A percentile compares a stretch with the other conserved stretches of the same genome.
phyloP scores from a whole-genome alignment of 2,888 invertebrate species.

The Hydrotaea cyrtoneurina region DNA sequence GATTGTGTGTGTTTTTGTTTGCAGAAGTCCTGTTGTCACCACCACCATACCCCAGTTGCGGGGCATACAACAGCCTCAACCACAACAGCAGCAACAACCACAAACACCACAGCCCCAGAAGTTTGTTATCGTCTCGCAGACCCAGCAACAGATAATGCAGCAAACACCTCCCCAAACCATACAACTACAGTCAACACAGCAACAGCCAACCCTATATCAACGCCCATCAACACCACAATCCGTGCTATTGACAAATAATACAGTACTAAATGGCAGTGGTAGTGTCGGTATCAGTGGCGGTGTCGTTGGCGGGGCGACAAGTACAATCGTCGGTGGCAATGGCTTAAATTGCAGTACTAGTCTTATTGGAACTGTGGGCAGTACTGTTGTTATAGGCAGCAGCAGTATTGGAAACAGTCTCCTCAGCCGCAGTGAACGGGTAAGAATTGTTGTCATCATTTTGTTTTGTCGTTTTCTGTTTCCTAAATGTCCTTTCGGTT shows the following conservation, averaged over 20 bases:
- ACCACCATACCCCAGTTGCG: constrained; percentile 76
- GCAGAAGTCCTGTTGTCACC: constrained; percentile 76
- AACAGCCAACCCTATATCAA: constrained; percentile 67
- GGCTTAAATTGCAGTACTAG: constrained; percentile 48
- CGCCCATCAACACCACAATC: constrained; percentile 74
- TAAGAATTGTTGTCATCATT: constrained; percentile 49
- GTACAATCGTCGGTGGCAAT: constrained; percentile 41
- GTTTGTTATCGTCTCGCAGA: constrained; percentile 78
- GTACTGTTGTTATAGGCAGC: constrained; percentile 61
- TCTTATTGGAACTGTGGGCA: constrained; percentile 55
- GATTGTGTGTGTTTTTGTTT: constrained; percentile 6
- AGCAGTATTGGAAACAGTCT: constrained; percentile 60
- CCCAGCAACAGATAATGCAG: constrained; percentile 66
- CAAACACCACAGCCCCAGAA: constrained; percentile 72
- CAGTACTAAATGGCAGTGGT: constrained; percentile 61
- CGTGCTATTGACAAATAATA: constrained; percentile 63
- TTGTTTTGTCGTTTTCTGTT: background rate
- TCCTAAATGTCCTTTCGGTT: constrained; percentile 11
- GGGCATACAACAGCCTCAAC: constrained; percentile 73
- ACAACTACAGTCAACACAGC: constrained; percentile 62
- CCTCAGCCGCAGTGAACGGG: constrained; percentile 67
- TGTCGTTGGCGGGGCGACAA: background rate
- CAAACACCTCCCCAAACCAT: constrained; percentile 70
- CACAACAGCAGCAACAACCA: constrained; percentile 67
- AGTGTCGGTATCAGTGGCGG: constrained; percentile 40